Base-by-base conservation (phyloP, 2,888 invertebrate genomes). In the Ochropleura plecta region DNA sequence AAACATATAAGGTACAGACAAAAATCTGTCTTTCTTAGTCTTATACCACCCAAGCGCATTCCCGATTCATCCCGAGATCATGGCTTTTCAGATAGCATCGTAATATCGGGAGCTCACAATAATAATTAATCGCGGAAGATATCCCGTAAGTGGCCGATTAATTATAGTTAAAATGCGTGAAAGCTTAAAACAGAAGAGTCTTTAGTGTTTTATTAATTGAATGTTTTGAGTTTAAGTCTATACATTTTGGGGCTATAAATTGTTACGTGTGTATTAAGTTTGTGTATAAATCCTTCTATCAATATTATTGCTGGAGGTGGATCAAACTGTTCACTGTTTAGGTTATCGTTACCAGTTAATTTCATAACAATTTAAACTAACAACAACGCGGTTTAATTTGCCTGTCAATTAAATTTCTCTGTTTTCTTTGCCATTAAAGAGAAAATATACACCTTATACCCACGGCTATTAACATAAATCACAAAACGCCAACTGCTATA, bases 341-440 rank as follows among this genome's bases (percentile, higher is more conserved):
- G 4, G 8, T 20, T 42, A 79, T n/a, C 42, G 59, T 57, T n/a
- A 14, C 16, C 67, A n/a, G 44, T 59, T 20, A 20, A 18, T 60
- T 73, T 20, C 48, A 48, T 64, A 46, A 53, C 42, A 42, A 63
- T 42, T 53, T 16, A 60, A 48, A 48, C 46, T 59, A 64, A 77
- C 82, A 66, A 49, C 51, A 16, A 5, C n/a, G 20, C 53, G 5
- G 1, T 8, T 55, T 71, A 77, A 77, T 65, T 30, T 57, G 7
- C 14, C 57, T 30, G 18, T 5, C 55, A 74, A 78, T 82, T 74
- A 82, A 74, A 57, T 73, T 67, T 73, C 71, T 63, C 65, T 48
- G 6, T 44, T 70, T 44, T 60, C 55, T 81, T 67, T 67, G 14
- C n/a, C 40, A 68, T 70, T 5, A 67, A 53, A 49, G 49, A 68